Conservation (phyloP, 2,113 vertebrate species). For the Chlamydotis undulata region DNA sequence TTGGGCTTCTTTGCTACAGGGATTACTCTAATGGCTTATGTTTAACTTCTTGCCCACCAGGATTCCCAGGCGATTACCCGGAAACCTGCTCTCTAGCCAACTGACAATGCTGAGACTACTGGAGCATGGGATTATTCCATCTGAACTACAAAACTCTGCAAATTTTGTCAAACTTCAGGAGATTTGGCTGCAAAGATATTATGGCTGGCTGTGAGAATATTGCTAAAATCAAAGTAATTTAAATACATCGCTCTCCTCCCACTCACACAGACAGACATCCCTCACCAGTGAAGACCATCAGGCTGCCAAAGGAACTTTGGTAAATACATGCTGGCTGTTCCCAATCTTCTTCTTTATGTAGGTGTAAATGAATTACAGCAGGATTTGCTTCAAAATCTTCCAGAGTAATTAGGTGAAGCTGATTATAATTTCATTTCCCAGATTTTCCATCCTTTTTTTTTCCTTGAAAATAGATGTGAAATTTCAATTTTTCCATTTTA, state of each 20-base stretch:
- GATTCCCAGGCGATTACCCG: background rate
- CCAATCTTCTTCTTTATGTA: slow-evolving; percentile 19
- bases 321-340: slow-evolving; percentile 46
- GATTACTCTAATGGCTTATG: background rate
- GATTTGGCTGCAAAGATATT: slow-evolving; percentile 38
- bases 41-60: background rate
- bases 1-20: background rate
- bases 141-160: background rate
- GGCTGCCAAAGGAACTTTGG: slow-evolving; percentile 9
- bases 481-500: background rate
- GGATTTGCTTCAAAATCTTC: slow-evolving; percentile 30
- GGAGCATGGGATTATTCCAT: background rate
- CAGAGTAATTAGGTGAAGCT: background rate
- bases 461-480: background rate
- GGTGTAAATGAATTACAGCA: slow-evolving; percentile 44
- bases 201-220: slow-evolving; percentile 16
- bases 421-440: background rate
- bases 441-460: background rate
- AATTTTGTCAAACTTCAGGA: slow-evolving; percentile 4
- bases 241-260: slow-evolving; percentile 9
- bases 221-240: slow-evolving; percentile 45
- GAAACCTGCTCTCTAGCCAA: background rate
- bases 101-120: background rate
- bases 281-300: slow-evolving; percentile 26
- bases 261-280: slow-evolving; percentile 42